phyloP scores from a whole-genome alignment of 1,140 invertebrate genomes.

The Adelges cooleyi region DNA sequence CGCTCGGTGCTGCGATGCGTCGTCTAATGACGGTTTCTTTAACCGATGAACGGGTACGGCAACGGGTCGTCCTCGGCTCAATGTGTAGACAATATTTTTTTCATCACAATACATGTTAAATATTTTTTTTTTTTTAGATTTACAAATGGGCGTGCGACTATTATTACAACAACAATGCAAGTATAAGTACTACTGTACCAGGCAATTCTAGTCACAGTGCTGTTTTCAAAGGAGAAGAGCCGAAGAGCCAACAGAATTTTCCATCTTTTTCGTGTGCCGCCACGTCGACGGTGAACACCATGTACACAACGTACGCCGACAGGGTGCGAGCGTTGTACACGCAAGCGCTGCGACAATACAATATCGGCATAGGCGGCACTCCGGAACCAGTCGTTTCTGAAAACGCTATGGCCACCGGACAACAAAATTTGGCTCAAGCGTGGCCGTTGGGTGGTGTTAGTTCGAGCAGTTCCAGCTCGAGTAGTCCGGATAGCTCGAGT shows the following conservation, averaged over 20 bases:
- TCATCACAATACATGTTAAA: too few relatives aligned
- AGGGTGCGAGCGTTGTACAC: neutral
- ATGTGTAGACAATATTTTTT: too few relatives aligned
- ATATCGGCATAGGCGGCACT: neutral
- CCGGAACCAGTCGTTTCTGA: too few relatives aligned
- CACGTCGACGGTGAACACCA: neutral
- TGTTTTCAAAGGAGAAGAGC: too few relatives aligned
- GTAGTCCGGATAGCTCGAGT: neutral
- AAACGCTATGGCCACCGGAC: too few relatives aligned
- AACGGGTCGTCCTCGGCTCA: too few relatives aligned
- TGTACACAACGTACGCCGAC: conserved; percentile 3
- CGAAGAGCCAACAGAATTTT: too few relatives aligned
- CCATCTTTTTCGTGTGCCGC: neutral
- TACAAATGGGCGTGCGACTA: conserved; percentile 15
- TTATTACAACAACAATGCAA: neutral
- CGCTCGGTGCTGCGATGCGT: conserved; percentile 90
- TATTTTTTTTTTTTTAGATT: neutral
- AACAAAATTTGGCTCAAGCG: too few relatives aligned
- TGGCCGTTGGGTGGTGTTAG: too few relatives aligned
- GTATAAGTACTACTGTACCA: neutral
- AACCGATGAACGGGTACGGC: conserved; percentile 46
- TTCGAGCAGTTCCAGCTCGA: too few relatives aligned
- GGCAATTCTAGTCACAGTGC: neutral
- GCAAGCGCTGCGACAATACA: conserved; percentile 1
- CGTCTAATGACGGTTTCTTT: conserved; percentile 79